Percentiles rank a stretch among this genome's conserved stretches.
phyloP scores from a whole-genome alignment of 2,797 vertebrate genomes.

The Tragopan temminckii region DNA sequence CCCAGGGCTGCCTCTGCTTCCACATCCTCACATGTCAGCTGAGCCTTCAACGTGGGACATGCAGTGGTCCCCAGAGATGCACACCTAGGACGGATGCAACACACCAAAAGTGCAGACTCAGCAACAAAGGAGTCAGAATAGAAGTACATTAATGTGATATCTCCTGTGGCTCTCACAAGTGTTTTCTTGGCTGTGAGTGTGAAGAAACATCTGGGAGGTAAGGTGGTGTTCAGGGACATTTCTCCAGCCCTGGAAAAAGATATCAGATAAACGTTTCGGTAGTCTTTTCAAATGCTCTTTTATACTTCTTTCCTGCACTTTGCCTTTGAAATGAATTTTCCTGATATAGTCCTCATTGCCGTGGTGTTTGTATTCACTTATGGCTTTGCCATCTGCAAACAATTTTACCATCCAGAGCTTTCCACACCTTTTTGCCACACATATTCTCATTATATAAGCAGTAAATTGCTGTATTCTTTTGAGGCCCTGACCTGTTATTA shows the following conservation, averaged over 20 bases:
- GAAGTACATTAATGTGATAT: background rate
- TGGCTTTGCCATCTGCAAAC: background rate
- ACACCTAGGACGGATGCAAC: background rate
- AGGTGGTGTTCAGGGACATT: background rate
- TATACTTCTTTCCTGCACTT: background rate
- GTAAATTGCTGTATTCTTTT: background rate
- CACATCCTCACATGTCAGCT: fast-evolving
- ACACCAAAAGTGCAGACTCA: background rate
- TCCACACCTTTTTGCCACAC: background rate
- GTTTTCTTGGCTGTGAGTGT: background rate
- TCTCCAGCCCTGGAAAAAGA: background rate
- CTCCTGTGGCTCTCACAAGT: background rate
- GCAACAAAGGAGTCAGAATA: background rate
- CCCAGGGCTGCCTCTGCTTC: background rate
- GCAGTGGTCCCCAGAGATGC: no score
- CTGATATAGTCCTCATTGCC: background rate
- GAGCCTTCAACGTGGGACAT: fast-evolving
- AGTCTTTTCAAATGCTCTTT: background rate
- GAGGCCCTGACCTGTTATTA: background rate
- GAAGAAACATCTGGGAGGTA: background rate
- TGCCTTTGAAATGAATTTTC: background rate
- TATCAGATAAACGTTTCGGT: background rate
- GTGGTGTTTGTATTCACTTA: background rate
- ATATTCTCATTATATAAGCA: background rate
- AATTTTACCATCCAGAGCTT: background rate